A percentile compares a stretch with the other conserved stretches of the same genome.
phyloP scores from a whole-genome alignment of 2,888 invertebrate species.

The Drosophila affinis region DNA sequence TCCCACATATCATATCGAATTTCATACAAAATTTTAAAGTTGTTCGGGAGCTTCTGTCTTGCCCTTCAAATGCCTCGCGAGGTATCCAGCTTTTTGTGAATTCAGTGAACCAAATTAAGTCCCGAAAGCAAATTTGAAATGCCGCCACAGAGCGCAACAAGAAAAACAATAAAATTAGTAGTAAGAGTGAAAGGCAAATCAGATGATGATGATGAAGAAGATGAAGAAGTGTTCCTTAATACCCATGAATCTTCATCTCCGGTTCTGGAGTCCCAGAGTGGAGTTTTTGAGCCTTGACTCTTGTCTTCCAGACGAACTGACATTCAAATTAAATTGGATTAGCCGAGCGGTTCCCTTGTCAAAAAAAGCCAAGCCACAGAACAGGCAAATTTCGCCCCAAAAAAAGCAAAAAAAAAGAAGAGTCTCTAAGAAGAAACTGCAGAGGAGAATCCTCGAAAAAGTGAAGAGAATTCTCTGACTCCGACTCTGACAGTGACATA shows the following conservation, averaged over 20 bases:
- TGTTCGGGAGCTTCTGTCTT: slow-evolving; percentile 67
- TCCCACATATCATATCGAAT: slow-evolving; percentile 61
- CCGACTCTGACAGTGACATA: slow-evolving; percentile 82
- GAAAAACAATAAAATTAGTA: slow-evolving; percentile 49
- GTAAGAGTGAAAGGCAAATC: slow-evolving; percentile 48
- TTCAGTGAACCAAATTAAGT: slow-evolving; percentile 71
- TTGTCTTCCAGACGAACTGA: slow-evolving; percentile 82
- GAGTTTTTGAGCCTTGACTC: slow-evolving; percentile 30
- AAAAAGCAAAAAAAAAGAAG: slow-evolving; percentile 26
- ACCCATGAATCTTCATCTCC: slow-evolving; percentile 52
- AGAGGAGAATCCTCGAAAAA: not conserved
- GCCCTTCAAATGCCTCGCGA: not conserved
- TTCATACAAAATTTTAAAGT: slow-evolving; percentile 57
- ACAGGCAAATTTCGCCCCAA: slow-evolving; percentile 43
- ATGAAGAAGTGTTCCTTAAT: slow-evolving; percentile 43
- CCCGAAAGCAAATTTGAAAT: slow-evolving; percentile 63
- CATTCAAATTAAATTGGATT: slow-evolving; percentile 83
- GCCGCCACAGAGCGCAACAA: slow-evolving; percentile 51
- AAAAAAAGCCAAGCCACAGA: slow-evolving; percentile 50
- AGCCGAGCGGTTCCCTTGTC: slow-evolving; percentile 81
- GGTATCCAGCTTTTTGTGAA: slow-evolving; percentile 28
- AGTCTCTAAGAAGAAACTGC: slow-evolving; percentile 18
- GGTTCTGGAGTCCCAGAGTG: slow-evolving; percentile 24
- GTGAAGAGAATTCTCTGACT: slow-evolving; percentile 51
- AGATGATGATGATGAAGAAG: slow-evolving; percentile 10